Percentiles rank a stretch among this genome's conserved stretches.
phyloP scores from a whole-genome alignment of 2,888 invertebrate genomes.

The Mayetiola destructor region DNA sequence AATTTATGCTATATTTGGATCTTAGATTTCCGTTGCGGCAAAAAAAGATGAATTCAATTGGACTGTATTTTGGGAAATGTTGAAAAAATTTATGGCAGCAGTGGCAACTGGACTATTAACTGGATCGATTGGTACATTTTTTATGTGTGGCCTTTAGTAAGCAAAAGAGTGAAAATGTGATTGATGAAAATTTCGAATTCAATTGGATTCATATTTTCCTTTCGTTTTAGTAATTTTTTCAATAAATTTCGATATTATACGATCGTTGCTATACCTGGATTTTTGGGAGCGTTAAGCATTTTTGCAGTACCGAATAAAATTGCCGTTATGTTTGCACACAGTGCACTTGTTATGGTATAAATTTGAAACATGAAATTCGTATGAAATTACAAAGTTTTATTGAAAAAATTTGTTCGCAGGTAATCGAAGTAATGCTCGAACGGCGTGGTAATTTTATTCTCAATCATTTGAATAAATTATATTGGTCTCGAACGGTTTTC shows the following conservation, averaged over 20 bases:
- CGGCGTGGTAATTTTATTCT: background rate
- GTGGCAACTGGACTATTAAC: background rate
- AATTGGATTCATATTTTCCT: background rate
- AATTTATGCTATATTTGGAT: background rate
- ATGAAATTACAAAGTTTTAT: background rate
- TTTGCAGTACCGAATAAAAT: background rate
- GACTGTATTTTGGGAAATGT: background rate
- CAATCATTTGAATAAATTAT: background rate
- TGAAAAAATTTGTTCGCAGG: background rate
- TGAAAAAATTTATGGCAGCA: background rate
- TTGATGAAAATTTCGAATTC: background rate
- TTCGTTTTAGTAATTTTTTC: background rate
- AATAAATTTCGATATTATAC: background rate
- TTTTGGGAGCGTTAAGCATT: background rate
- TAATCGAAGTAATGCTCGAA: background rate
- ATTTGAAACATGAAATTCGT: background rate
- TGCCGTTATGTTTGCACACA: constrained; percentile 1
- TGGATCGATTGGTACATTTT: background rate
- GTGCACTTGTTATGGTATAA: background rate
- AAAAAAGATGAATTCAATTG: background rate
- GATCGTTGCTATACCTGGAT: background rate
- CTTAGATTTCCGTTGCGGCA: background rate
- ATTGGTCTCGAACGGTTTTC: background rate
- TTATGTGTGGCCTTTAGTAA: constrained; percentile 1
- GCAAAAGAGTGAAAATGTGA: background rate